Percentiles rank a stretch among this genome's conserved stretches.
These are phyloP conservation scores for Cyprinodon diabolis DNA, from an alignment of 2,797 vertebrate species.

Conservation along the genomic window DNA sequence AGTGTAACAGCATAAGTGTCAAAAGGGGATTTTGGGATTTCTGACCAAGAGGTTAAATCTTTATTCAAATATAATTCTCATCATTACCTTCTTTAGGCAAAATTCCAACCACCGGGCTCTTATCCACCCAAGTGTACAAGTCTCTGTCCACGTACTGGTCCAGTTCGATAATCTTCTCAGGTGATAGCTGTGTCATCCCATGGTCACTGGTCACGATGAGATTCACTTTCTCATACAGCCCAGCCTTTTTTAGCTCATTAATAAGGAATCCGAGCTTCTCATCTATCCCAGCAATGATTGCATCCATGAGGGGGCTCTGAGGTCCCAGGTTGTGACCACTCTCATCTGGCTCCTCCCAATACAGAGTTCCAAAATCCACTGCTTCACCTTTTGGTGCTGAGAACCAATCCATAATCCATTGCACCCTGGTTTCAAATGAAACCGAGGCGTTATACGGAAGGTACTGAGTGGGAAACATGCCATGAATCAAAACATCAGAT, in stretches of 20 bases:
- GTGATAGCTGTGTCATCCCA: slow-evolving; percentile 89
- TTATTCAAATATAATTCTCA: neutral
- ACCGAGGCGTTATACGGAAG: slow-evolving; percentile 86
- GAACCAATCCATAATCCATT: slow-evolving; percentile 88
- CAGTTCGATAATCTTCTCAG: slow-evolving; percentile 87
- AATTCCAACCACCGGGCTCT: slow-evolving; percentile 88
- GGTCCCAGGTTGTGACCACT: slow-evolving; percentile 88
- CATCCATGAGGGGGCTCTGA: slow-evolving; percentile 84
- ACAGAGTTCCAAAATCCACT: slow-evolving; percentile 89
- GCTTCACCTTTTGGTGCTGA: slow-evolving; percentile 78
- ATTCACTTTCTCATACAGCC: slow-evolving; percentile 84
- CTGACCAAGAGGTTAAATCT: neutral
- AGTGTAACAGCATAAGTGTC: too few relatives aligned
- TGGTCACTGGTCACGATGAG: slow-evolving; percentile 94
- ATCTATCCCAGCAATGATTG: slow-evolving; percentile 84
- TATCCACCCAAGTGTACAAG: slow-evolving; percentile 86
- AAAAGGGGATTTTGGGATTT: neutral
- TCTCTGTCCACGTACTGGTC: slow-evolving; percentile 86
- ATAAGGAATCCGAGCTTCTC: slow-evolving; percentile 88
- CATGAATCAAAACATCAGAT: slow-evolving; percentile 88
- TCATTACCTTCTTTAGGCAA: slow-evolving; percentile 89
- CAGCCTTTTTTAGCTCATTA: slow-evolving; percentile 81
- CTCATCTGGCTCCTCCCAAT: slow-evolving; percentile 93
- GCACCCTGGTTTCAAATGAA: slow-evolving; percentile 86
- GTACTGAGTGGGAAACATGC: slow-evolving; percentile 81